phyloP scores from a whole-genome alignment of 2,888 invertebrate species.

The Calliscelio sp. region DNA sequence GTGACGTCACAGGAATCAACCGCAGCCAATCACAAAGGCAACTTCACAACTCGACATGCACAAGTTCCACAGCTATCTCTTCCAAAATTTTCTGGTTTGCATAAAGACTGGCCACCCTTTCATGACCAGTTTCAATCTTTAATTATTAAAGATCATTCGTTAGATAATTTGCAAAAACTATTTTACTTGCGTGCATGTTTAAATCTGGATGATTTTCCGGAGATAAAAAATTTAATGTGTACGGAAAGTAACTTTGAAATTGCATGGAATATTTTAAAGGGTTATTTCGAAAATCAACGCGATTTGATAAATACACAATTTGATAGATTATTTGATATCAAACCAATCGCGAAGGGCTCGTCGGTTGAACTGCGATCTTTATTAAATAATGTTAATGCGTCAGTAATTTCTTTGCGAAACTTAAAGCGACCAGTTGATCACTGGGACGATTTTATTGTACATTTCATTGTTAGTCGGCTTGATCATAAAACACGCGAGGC shows the following conservation, averaged over 20 bases:
- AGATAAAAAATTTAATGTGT: too few species aligned
- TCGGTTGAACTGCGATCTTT: neutral
- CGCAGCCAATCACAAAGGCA: too few species aligned
- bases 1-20: too few species aligned
- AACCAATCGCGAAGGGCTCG: neutral
- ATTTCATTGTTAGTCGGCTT: neutral
- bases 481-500: neutral
- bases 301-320: neutral
- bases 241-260: neutral
- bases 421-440: slow-evolving; percentile 4
- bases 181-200: too few species aligned
- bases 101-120: too few species aligned
- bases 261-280: neutral
- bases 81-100: neutral
- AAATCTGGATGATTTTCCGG: too few species aligned
- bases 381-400: too few species aligned
- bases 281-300: neutral
- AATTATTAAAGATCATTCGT: too few species aligned
- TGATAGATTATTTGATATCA: neutral
- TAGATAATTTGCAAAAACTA: too few species aligned
- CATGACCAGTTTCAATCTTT: too few species aligned
- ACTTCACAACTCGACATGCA: neutral
- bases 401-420: neutral
- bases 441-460: slow-evolving; percentile 8
- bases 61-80: neutral